Conservation (phyloP, 2,888 invertebrate species). For the Malthinus flaveolus region DNA sequence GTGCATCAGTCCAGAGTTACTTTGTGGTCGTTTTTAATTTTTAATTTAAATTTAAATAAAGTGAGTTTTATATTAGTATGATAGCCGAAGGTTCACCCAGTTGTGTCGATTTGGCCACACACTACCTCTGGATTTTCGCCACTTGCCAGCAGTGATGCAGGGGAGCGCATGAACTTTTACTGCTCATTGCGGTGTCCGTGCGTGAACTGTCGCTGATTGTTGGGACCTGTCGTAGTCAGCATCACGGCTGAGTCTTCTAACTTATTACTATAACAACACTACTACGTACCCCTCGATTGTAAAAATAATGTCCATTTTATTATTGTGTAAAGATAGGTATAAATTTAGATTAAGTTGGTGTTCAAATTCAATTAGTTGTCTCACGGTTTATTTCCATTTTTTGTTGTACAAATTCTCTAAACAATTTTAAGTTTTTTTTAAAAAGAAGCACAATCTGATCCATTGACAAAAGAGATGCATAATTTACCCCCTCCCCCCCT, state of each 20-base stretch:
- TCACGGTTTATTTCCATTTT: constrained; percentile 16
- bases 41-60: constrained; percentile 34
- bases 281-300: constrained; percentile 56
- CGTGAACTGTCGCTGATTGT: constrained; percentile 30
- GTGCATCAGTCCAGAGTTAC: constrained; percentile 50
- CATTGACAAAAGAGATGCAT: not conserved
- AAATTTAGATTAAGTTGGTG: constrained; percentile 55
- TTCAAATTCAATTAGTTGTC: constrained; percentile 39
- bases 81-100: constrained; percentile 25
- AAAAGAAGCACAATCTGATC: constrained; percentile 24
- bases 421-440: constrained; percentile 5
- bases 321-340: constrained; percentile 56
- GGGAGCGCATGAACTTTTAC: constrained; percentile 30
- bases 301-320: constrained; percentile 57
- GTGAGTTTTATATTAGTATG: constrained; percentile 37
- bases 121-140: constrained; percentile 30
- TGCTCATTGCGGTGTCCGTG: constrained; percentile 26
- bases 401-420: constrained; percentile 20
- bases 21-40: constrained; percentile 43
- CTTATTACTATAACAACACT: constrained; percentile 44
- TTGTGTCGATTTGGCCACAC: constrained; percentile 21
- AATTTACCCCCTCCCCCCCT: too few relatives aligned
- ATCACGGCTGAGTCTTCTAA: constrained; percentile 37
- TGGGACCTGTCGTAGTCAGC: constrained; percentile 33
- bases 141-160: constrained; percentile 24